Evolutionary conservation across 2,888 invertebrate species (phyloP), one percentile per base, ranked within the genome.

Genomic region (Doris montereyensis): DNA sequence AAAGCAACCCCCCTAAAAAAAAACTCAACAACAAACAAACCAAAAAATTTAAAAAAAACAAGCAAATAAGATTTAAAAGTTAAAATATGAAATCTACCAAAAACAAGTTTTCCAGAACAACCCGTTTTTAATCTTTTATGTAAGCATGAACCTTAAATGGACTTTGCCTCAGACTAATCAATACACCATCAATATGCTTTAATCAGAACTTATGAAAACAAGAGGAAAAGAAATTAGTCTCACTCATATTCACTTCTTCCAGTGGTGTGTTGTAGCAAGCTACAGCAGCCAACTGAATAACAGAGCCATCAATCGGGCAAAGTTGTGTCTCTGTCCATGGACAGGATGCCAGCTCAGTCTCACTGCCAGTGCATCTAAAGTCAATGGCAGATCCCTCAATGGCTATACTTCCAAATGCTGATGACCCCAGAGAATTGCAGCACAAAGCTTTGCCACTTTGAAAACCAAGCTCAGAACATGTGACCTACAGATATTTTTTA

Each of bases 231-330:
- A 28, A 81, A n/a, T n/a, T n/a, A n/a, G n/a, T n/a, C 87, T 84
- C 81, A 88, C 88, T 67, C 58, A 78, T 84, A 81, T 86, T 80
- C 30, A 87, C 81, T 8, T 83, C 65, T 2, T 85, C 81, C 2
- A 76, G 3, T 10, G 83, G 74, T 5, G 79, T 83, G 24, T 86
- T 81, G 68, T 87, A 87, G 78, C 88, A 88, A 57, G 87, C 81
- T 57, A 79, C 83, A 17, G 82, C 78, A 21, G 83, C 84, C 21
- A 76, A 67, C 5, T 58, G 34, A 30, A 81, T 57, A 24, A 76
- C 24, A 21, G 67, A 8, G 8, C n/a, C 52, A 21, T 58, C 0
- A 32, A 62, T 41, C 13, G 17, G 17, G 52, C 72, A 77, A 24
- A 73, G 26, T 57, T 26, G 30, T 2, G 17, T 60, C 21, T 28